Evolutionary conservation across 2,113 vertebrate species (phyloP), one percentile per base, ranked within the genome.

Genomic region (Manacus vitellinus): DNA sequence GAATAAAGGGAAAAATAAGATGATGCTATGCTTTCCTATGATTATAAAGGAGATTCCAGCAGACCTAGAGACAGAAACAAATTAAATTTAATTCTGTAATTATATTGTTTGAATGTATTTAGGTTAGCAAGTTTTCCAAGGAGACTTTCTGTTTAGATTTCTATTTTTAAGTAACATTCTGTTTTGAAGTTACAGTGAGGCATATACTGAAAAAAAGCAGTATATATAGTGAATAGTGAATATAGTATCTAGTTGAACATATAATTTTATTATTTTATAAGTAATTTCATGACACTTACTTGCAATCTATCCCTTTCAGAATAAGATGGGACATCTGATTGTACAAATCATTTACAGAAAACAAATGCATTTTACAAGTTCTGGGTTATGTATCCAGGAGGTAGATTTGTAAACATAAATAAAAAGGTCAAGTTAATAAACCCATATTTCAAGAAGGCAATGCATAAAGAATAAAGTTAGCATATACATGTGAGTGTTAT

Each of bases 351-450:
- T 56, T 73, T 85, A 78, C 54, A 92, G 37, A 88, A 93, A 74
- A 95, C 62, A 85, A 25, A 88, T 66, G 41, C 73, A 39, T 47
- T 82, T 79, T n/a, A 85, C 6, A 25, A 63, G 49, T 41, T 79
- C 70, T 76, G 68, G 24, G 22, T 31, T 80, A 54, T 14, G 25
- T 37, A 75, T 59, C 39, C 44, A 37, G 9, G 24, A 82, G 47
- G 33, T 63, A 18, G n/a, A 89, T 63, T 93, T 92, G 35, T 63
- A 88, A 95, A 72, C 0, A 20, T 41, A 59, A 62, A 83, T 84
- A 73, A 55, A 91, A 92, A 78, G 44, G 33, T 30, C 85, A 85
- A 93, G 24, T 33, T 89, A 85, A 89, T 78, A 88, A 93, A 82
- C 27, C 33, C 43, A 22, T 35, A 73, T 88, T 83, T 91, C 83